Base-by-base conservation (phyloP, 2,888 invertebrate genomes). In the Amphimallon solstitiale region DNA sequence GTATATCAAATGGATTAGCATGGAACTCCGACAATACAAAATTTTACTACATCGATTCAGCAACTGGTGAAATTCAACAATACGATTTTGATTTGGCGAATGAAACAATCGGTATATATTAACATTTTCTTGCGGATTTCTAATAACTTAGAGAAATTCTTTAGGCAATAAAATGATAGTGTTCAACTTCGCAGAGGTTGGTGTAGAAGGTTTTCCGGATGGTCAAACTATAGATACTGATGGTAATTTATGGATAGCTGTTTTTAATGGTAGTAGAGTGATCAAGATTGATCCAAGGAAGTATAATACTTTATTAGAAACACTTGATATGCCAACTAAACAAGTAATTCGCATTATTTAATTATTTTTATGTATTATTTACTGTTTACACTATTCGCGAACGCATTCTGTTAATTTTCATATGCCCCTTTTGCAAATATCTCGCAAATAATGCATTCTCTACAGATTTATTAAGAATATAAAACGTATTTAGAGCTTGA, bases 141-240 rank as follows among this genome's bases (percentile, higher is more conserved):
- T 5, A 21, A 10, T 7, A 12, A 4, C 1, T 43, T n/a, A 9
- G 5, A 23, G 40, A 43, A 45, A 10, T 59, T 23, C n/a, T 62
- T 17, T 43, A 63, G 66, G 54, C 37, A 54, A 43, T 12, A 45
- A 62, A 2, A 84, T 84, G 67, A 80, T 84, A 0, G 81, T 89
- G 38, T 90, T 88, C 77, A 84, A 86, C 73, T 85, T 88, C 73
- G 76, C 76, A 35, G 75, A 80, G 38, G 75, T 82, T 62, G 77
- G 79, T 37, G 76, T 84, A 35, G 73, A 76, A n/a, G 84, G 87
- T 14, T 83, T 88, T 72, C 88, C 88, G 52, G 92, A 92, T 81
- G 92, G 92, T 14, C 91, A 93, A 90, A 90, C 92, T 69, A 90
- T 92, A 54, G 93, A 93, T 81, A 85, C 86, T 0, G 88, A 92